Conservation (phyloP, 2,797 vertebrate species). For the Oceanodroma leucorhoa region DNA sequence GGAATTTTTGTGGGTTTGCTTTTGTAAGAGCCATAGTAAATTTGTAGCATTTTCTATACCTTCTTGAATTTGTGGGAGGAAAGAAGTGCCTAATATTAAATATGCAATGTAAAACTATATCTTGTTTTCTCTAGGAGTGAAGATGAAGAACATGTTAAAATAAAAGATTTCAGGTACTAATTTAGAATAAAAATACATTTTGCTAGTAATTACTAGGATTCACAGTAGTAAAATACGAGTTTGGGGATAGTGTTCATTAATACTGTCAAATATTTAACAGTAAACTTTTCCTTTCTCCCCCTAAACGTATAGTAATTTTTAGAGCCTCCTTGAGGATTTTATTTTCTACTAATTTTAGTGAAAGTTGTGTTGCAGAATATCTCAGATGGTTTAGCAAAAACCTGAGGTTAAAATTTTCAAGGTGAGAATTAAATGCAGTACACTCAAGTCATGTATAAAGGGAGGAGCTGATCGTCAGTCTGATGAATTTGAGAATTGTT, state of each 20-base stretch:
- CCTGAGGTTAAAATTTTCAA: background rate
- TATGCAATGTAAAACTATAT: background rate
- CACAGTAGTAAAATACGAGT: background rate
- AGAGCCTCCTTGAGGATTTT: background rate
- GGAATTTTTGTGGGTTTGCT: background rate
- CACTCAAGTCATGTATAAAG: background rate
- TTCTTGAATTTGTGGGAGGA: background rate
- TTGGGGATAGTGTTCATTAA: background rate
- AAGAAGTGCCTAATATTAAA: background rate
- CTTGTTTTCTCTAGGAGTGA: constrained; percentile 80
- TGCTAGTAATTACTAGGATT: background rate
- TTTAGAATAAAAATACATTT: background rate
- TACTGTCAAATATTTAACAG: background rate
- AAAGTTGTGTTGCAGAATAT: background rate
- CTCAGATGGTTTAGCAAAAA: background rate
- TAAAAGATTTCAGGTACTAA: constrained; percentile 87
- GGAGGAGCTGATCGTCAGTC: background rate
- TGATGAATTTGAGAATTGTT: background rate
- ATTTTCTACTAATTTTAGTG: background rate
- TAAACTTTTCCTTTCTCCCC: background rate
- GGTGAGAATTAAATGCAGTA: background rate
- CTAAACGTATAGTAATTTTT: background rate
- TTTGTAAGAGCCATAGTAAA: background rate
- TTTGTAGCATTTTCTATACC: background rate
- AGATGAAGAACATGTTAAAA: constrained; percentile 86